These are phyloP conservation scores for Parnassius smintheus DNA, from an alignment of 2,888 invertebrate genomes.

Conservation along the genomic window DNA sequence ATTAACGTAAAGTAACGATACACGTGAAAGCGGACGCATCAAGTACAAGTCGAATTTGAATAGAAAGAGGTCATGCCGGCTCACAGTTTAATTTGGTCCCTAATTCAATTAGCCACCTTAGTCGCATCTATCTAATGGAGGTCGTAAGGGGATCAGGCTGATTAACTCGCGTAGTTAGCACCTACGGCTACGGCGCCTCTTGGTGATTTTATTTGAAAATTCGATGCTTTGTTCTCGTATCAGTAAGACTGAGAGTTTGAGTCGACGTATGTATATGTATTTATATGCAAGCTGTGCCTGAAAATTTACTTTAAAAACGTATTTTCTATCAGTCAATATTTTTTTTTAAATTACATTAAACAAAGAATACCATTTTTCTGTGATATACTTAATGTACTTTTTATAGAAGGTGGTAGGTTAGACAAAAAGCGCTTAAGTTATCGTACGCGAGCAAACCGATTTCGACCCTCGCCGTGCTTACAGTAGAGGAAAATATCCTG, in stretches of 20 bases:
- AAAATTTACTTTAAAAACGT: neutral
- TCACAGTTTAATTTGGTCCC: conserved; percentile 73
- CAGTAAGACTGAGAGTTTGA: conserved; percentile 4
- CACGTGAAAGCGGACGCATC: conserved; percentile 41
- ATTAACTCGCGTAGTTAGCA: conserved; percentile 72
- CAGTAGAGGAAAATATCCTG: no score
- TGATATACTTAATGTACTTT: no score
- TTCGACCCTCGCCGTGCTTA: no score
- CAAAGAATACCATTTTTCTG: no score
- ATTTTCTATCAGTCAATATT: no score
- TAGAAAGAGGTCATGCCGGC: conserved; percentile 74
- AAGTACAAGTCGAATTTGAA: conserved; percentile 67
- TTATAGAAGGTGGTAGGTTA: no score
- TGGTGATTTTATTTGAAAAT: conserved; percentile 27
- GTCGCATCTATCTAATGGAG: conserved; percentile 70
- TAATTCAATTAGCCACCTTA: conserved; percentile 75
- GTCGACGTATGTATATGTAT: conserved; percentile 4
- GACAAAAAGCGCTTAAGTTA: no score
- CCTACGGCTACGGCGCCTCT: conserved; percentile 49
- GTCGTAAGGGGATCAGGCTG: conserved; percentile 71
- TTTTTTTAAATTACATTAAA: no score
- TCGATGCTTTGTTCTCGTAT: conserved; percentile 22
- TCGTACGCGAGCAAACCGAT: no score
- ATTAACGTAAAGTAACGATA: conserved; percentile 39
- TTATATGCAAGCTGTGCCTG: neutral